Evolutionary conservation across 2,888 invertebrate species (phyloP).

Genomic region (Brachyptera putata): DNA sequence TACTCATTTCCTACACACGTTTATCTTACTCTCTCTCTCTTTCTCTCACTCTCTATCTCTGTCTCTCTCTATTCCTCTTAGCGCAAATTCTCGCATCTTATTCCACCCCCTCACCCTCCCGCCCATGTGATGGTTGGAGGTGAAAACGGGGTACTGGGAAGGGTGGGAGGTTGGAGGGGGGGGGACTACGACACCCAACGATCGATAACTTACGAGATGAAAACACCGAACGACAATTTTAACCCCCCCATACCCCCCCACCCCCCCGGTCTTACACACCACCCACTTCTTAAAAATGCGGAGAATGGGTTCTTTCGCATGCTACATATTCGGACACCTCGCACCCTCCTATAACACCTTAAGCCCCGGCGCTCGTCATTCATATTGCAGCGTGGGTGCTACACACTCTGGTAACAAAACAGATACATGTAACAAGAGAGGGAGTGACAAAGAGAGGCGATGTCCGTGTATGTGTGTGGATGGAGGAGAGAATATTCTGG

Average conservation of each 20-base stretch:
- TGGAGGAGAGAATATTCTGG: too few relatives aligned
- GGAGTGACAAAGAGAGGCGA: too few relatives aligned
- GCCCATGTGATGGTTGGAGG: slow-evolving; percentile 24
- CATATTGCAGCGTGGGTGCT: background rate
- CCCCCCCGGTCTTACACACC: background rate
- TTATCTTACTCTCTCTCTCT: slow-evolving; percentile 17
- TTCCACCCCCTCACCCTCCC: slow-evolving; percentile 7
- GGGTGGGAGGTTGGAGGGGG: slow-evolving; percentile 46
- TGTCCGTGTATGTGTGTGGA: too few relatives aligned
- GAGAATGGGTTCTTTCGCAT: background rate
- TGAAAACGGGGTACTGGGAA: slow-evolving; percentile 39
- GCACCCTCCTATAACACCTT: background rate
- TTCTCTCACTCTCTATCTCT: background rate
- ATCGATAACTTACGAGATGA: slow-evolving; percentile 31
- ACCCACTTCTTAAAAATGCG: slow-evolving; percentile 18
- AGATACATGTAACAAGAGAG: too few relatives aligned
- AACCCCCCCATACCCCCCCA: slow-evolving; percentile 1
- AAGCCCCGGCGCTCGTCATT: background rate
- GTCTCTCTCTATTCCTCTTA: slow-evolving; percentile 9
- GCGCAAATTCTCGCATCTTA: slow-evolving; percentile 23
- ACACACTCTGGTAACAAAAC: too few relatives aligned
- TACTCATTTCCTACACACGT: slow-evolving; percentile 13
- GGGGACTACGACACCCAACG: slow-evolving; percentile 22
- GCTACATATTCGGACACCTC: slow-evolving; percentile 1
- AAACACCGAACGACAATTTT: slow-evolving; percentile 31